Evolutionary conservation across 2,113 vertebrate species (phyloP).

Genomic region (Macaca nemestrina): DNA sequence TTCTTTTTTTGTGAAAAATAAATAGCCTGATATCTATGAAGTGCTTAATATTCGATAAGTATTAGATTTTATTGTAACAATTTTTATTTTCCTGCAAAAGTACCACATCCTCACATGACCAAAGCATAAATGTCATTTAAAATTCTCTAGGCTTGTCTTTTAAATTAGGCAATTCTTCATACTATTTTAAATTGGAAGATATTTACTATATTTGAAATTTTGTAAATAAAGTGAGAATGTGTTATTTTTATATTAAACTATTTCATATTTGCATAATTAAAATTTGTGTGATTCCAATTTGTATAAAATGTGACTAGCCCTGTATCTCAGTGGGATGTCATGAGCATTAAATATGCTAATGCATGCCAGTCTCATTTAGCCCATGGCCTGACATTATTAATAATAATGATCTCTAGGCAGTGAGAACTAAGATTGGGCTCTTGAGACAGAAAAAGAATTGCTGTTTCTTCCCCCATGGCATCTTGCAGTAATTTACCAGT

Average conservation of each 20-base stretch:
- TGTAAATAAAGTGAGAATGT: constrained; percentile 46
- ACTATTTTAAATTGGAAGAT: not conserved
- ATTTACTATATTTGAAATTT: constrained; percentile 26
- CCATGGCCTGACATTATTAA: constrained; percentile 10
- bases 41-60: not conserved
- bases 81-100: constrained; percentile 32
- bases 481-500: not conserved
- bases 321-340: not conserved
- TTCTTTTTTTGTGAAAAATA: not conserved
- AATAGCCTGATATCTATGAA: not conserved
- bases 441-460: not conserved
- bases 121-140: not conserved
- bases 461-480: not conserved
- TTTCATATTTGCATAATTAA: constrained; percentile 50
- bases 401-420: constrained; percentile 31
- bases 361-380: not conserved
- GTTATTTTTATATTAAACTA: constrained; percentile 27
- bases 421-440: not conserved
- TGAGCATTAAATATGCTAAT: not conserved
- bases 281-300: constrained; percentile 30
- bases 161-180: not conserved
- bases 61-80: not conserved
- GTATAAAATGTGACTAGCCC: not conserved
- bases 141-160: constrained; percentile 19
- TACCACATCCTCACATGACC: not conserved